Evolutionary conservation across 2,888 invertebrate genomes (phyloP).

Genomic region (Lithosia quadra): DNA sequence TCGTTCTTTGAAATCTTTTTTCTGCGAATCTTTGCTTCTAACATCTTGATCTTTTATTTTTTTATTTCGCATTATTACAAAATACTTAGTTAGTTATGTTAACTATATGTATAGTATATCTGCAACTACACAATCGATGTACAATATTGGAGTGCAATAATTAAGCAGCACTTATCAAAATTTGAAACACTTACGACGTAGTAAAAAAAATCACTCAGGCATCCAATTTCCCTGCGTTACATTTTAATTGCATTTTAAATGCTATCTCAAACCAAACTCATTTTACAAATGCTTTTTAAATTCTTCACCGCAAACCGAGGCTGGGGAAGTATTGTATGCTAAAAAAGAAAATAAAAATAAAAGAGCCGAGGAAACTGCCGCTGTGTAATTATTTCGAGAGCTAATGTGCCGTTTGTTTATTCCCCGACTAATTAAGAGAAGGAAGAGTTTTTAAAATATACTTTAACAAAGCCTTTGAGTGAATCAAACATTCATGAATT

Average conservation of each 20-base stretch:
- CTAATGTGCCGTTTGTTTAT: conserved; percentile 86
- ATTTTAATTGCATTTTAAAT: conserved; percentile 63
- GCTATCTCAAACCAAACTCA: conserved; percentile 72
- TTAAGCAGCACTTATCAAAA: background rate
- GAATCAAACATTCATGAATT: conserved; percentile 83
- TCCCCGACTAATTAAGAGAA: conserved; percentile 85
- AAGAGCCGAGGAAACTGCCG: conserved; percentile 69
- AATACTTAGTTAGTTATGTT: background rate
- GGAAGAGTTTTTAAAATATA: conserved; percentile 80
- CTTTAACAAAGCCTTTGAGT: conserved; percentile 69
- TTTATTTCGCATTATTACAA: conserved; percentile 33
- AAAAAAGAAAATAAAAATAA: conserved; percentile 61
- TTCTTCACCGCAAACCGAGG: conserved; percentile 77
- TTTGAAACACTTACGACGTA: background rate
- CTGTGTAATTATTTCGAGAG: conserved; percentile 83
- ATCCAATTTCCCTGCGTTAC: conserved; percentile 33
- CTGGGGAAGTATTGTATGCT: conserved; percentile 61
- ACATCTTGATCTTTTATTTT: conserved; percentile 22
- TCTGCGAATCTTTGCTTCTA: conserved; percentile 49
- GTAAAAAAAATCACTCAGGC: conserved; percentile 13
- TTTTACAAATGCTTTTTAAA: conserved; percentile 83
- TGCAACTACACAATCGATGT: background rate
- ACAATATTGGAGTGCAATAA: background rate
- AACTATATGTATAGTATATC: background rate
- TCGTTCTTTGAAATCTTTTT: conserved; percentile 67